These are phyloP conservation scores for Cheilosia impressa DNA, from an alignment of 2,888 invertebrate genomes.

Conservation along the genomic window DNA sequence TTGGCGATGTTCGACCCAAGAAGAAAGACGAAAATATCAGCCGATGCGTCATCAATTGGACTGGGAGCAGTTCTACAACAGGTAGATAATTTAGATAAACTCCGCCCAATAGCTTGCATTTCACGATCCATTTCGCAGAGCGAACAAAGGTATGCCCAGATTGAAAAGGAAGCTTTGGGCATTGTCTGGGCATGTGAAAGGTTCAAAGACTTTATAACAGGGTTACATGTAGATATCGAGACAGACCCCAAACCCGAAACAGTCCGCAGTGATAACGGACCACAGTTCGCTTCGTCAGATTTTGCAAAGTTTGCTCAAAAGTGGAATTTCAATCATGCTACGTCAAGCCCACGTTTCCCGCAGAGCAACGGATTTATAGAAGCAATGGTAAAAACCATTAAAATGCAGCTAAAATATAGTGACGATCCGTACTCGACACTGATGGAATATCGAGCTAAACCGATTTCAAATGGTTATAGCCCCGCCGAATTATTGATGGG, in stretches of 20 bases:
- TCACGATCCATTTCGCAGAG: slow-evolving; percentile 19
- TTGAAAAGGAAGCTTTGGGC: slow-evolving; percentile 21
- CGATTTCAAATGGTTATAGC: background rate
- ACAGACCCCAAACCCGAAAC: slow-evolving; percentile 22
- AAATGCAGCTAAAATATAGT: slow-evolving; percentile 2
- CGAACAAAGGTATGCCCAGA: slow-evolving; percentile 18
- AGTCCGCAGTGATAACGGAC: slow-evolving; percentile 11
- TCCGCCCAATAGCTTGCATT: slow-evolving; percentile 4
- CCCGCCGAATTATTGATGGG: slow-evolving; percentile 24
- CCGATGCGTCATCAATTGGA: slow-evolving; percentile 26
- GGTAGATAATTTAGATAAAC: slow-evolving; percentile 6
- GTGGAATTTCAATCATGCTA: slow-evolving; percentile 1
- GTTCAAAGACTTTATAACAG: slow-evolving; percentile 8
- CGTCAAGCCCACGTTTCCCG: slow-evolving; percentile 21
- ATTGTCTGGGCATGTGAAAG: slow-evolving; percentile 15
- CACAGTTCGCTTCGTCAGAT: slow-evolving; percentile 9
- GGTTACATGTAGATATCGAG: slow-evolving; percentile 1
- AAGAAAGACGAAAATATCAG: slow-evolving; percentile 17
- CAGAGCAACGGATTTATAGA: slow-evolving; percentile 26
- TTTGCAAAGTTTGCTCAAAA: slow-evolving; percentile 3
- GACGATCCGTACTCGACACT: background rate
- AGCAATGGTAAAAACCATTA: slow-evolving; percentile 26
- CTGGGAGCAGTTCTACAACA: slow-evolving; percentile 15
- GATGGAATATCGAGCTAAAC: slow-evolving; percentile 9
- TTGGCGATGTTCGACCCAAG: slow-evolving; percentile 12